Conservation (phyloP, 2,113 vertebrate genomes). For the Channa argus region DNA sequence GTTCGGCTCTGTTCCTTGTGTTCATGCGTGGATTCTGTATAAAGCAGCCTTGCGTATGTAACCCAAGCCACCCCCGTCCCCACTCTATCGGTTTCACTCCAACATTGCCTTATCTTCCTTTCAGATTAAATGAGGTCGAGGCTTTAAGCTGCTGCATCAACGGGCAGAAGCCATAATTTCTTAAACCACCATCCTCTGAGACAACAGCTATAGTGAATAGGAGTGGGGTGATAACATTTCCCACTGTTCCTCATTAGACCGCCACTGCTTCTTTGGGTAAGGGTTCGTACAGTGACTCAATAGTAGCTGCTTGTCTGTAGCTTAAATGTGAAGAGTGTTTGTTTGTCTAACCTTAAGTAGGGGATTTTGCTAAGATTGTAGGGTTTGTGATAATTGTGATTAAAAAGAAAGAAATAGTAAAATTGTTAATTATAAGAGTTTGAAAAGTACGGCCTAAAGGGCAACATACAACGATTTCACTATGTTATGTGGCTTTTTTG, state of each 20-base stretch:
- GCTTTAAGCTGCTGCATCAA: slow-evolving; percentile 12
- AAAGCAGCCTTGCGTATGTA: background rate
- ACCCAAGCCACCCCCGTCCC: slow-evolving; percentile 3
- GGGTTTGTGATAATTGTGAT: too few species aligned
- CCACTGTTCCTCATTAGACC: slow-evolving; percentile 1
- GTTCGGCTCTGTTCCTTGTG: slow-evolving; percentile 15
- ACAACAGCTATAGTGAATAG: background rate
- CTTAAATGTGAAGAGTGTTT: background rate
- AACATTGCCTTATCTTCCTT: slow-evolving; percentile 1
- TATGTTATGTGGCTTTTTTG: too few species aligned
- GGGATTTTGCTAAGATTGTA: background rate
- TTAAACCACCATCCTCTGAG: slow-evolving; percentile 12
- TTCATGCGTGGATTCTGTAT: slow-evolving; percentile 8
- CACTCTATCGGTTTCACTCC: slow-evolving; percentile 32
- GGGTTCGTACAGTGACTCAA: background rate
- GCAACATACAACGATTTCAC: too few species aligned
- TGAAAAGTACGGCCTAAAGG: too few species aligned
- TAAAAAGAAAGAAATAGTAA: too few species aligned
- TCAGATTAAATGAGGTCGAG: slow-evolving; percentile 21
- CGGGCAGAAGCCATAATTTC: background rate
- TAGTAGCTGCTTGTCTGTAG: background rate
- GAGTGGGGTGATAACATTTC: slow-evolving; percentile 1
- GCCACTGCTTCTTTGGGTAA: slow-evolving; percentile 28
- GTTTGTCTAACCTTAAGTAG: background rate
- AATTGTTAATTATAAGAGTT: too few species aligned